Evolutionary conservation across 2,888 invertebrate species (phyloP), one percentile per base, ranked within the genome.

Genomic region (Synergus itoensis): DNA sequence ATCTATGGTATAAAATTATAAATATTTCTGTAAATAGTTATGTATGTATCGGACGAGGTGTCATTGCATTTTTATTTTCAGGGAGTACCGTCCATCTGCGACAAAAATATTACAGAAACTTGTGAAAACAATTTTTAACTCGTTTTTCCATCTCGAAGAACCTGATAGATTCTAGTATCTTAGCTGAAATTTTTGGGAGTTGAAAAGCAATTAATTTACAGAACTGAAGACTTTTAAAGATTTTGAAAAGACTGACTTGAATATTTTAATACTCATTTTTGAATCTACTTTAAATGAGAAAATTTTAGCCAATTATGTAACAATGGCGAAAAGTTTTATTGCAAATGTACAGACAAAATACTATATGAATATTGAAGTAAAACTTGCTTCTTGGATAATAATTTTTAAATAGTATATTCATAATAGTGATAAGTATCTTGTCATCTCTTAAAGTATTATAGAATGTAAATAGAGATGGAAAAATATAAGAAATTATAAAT

Each of bases 1-100:
- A 73, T 53, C 73, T 53, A 36, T 28, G 36, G 16, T 73, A 73
- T 73, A 69, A 48, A 69, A 45, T 4, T 69, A 69, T 48, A 73
- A 73, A 73, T 73, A 73, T 53, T 48, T 48, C 16, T 73, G 73
- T 73, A 73, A 53, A 73, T 73, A 73, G 53, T 73, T 73, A 53
- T 73, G 48, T 73, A 73, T 4, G 53, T 73, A 73, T 36, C 48
- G 73, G 16, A 69, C 16, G 48, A 45, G 69, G 28, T 28, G 16
- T 48, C 16, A 73, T 48, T 53, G 36, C 11, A 53, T 73, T 43
- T 53, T 28, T 73, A 67, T n/a, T 53, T 48, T 36, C 73, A 36
- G 9, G 48, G 53, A 73, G 53, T 73, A 53, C 36, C 36, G 73
- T 73, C 73, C 48, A 73, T 48, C n/a, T 45, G 73, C 53, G 73